A percentile compares a stretch with the other conserved stretches of the same genome.
Evolutionary conservation across 92 coral and sea anemone species (phyloP).

Genomic region (Epizoanthus rinbou): DNA sequence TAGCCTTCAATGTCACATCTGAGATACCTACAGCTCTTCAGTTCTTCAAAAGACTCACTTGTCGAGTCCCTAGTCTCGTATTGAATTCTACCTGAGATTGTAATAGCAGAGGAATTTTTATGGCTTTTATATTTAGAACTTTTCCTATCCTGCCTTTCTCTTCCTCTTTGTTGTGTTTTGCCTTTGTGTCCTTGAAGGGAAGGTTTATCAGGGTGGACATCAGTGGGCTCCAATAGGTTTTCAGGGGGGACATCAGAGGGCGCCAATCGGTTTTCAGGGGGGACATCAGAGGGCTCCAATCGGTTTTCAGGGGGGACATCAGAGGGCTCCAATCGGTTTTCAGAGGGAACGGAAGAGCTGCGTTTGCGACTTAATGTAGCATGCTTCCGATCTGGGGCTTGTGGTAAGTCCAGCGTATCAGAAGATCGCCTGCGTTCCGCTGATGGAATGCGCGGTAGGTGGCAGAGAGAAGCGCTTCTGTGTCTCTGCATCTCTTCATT

Average conservation of each 20-base stretch:
- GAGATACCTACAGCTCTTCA: slow-evolving; percentile 53
- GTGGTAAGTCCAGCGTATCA: not conserved
- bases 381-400: not conserved
- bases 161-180: not conserved
- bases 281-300: not conserved
- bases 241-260: too few species aligned
- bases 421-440: not conserved
- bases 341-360: slow-evolving; percentile 32
- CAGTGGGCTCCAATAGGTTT: too few species aligned
- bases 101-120: not conserved
- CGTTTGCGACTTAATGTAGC: slow-evolving; percentile 18
- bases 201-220: not conserved
- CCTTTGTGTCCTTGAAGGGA: not conserved
- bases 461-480: slow-evolving; percentile 17
- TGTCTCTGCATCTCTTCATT: not conserved
- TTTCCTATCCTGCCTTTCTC: not conserved
- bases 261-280: too few species aligned
- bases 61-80: not conserved
- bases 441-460: not conserved
- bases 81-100: not conserved
- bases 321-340: not conserved
- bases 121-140: not conserved
- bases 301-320: slow-evolving; percentile 12
- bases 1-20: slow-evolving; percentile 36
- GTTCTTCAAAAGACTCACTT: slow-evolving; percentile 46